Conservation (phyloP, 1,140 invertebrate species). For the Diachasma alloeum region DNA sequence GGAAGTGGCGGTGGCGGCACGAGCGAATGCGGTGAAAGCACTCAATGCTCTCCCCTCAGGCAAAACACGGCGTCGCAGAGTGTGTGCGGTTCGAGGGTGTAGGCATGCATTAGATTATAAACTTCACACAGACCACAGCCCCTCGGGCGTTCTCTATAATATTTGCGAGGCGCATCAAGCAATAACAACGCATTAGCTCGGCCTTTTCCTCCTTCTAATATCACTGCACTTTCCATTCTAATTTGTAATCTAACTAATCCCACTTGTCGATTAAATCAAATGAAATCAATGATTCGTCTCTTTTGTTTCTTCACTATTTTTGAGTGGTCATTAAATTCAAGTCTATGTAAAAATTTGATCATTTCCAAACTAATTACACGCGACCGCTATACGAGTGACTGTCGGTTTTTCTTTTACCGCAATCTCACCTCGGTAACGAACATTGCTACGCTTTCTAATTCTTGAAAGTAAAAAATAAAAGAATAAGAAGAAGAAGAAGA, state of each 20-base stretch:
- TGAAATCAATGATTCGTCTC: no score
- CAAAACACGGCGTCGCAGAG: constrained; percentile 29
- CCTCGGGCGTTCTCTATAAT: constrained; percentile 32
- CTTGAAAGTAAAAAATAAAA: not conserved
- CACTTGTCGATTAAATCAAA: not conserved
- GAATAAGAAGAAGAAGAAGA: not conserved
- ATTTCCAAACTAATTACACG: constrained; percentile 10
- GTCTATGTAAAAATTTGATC: not conserved
- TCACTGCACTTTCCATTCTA: not conserved
- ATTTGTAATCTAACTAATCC: not conserved
- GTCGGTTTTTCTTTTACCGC: not conserved
- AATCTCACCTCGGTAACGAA: not conserved
- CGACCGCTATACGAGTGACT: not conserved
- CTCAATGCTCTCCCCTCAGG: constrained; percentile 48
- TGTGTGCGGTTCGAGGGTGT: constrained; percentile 38
- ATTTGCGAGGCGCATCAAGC: constrained; percentile 17
- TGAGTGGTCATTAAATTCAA: not conserved
- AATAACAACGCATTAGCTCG: constrained; percentile 54
- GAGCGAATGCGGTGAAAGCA: constrained; percentile 51
- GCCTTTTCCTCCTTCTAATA: constrained; percentile 18
- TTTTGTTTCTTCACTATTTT: not conserved
- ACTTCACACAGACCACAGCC: constrained; percentile 58
- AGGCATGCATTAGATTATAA: constrained; percentile 63
- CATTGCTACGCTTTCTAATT: constrained; percentile 17
- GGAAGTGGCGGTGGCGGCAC: constrained; percentile 48